Base-by-base conservation (phyloP, 2,113 vertebrate species). In the Peromyscus polionotus region DNA sequence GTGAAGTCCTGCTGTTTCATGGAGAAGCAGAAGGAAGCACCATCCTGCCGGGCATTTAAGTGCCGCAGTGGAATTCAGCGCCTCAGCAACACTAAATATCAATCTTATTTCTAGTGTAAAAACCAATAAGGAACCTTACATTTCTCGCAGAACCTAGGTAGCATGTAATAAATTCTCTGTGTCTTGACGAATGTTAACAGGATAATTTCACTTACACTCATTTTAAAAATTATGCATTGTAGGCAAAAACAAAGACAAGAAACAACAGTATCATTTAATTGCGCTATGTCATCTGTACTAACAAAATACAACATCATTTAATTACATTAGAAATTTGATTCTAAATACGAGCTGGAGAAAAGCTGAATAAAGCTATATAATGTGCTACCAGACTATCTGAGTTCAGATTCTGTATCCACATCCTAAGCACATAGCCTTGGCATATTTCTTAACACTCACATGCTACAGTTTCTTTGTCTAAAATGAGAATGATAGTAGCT, bases 221-320 rank as follows among this genome's bases (percentile, higher is more conserved):
- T 68, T 85, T 94, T 94, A 13, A 93, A 93, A 95, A 88, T 72
- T 70, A 68, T n/a, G 17, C 22, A 45, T 54, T 90, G 75, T 39
- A 84, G 59, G 28, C 16, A 57, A 26, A 80, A 67, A 72, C 85
- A 88, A 20, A 77, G n/a, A 73, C 36, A 42, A 59, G 24, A 76
- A 72, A n/a, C 68, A 72, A 72, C 36, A 72, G 4, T 72, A 20
- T 72, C 36, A n/a, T 20, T 72, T 72, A 39, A 72, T 72, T 72
- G 17, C 39, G 36, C 7, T 72, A 4, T 9, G 20, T n/a, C 70
- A 72, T 20, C 84, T 91, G 20, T 12, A 67, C 16, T 51, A 68
- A 57, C 13, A 54, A 68, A 19, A 61, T 28, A 11, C 17, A 93
- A 54, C 54, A 76, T 81, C 20, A 89, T 31, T 93, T 96, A 45